Conservation (phyloP, 1,140 invertebrate species). For the Drosophila kikkawai region DNA sequence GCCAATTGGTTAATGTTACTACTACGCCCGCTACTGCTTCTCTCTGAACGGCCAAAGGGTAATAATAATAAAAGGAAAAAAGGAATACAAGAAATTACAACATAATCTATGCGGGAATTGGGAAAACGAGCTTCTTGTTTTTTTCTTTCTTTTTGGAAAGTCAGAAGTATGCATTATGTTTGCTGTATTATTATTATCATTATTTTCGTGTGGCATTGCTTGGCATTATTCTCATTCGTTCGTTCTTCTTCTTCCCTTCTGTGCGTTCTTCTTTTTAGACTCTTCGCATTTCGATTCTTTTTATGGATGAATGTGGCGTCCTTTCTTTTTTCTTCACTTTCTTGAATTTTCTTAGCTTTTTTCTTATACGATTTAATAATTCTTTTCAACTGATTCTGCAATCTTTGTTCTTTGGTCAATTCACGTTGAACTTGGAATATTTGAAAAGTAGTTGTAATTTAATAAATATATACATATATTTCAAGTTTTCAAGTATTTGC, state of each 20-base stretch:
- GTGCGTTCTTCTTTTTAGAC: constrained; percentile 23
- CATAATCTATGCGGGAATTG: constrained; percentile 2
- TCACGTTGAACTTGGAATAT: constrained; percentile 36
- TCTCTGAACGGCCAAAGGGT: constrained; percentile 12
- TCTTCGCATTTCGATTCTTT: constrained; percentile 35
- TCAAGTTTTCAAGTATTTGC: constrained; percentile 63
- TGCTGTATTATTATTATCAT: constrained; percentile 63
- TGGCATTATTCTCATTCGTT: constrained; percentile 31
- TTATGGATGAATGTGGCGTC: constrained; percentile 80
- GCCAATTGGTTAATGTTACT: constrained; percentile 10
- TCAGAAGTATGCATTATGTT: constrained; percentile 54
- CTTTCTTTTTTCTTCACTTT: constrained; percentile 62
- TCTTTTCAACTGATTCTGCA: constrained; percentile 28
- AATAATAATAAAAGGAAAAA: constrained; percentile 8
- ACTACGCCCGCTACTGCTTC: constrained; percentile 4
- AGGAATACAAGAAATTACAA: constrained; percentile 13
- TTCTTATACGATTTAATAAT: constrained; percentile 26
- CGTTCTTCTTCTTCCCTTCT: constrained; percentile 9
- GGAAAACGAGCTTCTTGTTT: constrained; percentile 11
- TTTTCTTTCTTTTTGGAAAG: constrained; percentile 26
- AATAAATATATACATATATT: constrained; percentile 1
- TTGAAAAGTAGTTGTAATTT: constrained; percentile 43
- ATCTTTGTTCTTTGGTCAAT: constrained; percentile 33
- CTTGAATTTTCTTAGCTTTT: not conserved
- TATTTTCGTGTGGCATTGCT: constrained; percentile 56